Evolutionary conservation across 1,140 invertebrate species (phyloP).

Genomic region (Drosophila serrata): DNA sequence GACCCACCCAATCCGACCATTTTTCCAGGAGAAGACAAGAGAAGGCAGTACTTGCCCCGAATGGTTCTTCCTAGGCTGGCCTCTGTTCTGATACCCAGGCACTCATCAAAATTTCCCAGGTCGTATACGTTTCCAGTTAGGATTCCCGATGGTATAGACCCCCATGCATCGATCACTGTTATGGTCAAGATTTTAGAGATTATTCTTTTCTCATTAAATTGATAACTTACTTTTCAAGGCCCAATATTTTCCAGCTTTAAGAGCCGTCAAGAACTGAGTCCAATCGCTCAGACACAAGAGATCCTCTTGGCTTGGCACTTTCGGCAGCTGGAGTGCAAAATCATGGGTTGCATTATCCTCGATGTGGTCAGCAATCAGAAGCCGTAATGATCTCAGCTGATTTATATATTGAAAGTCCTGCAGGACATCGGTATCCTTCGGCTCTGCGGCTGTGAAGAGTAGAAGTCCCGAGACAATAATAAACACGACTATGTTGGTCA

Average conservation of each 20-base stretch:
- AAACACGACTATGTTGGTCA: slow-evolving; percentile 6
- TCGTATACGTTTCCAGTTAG: slow-evolving; percentile 32
- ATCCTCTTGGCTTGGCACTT: slow-evolving; percentile 1
- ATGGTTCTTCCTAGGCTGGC: slow-evolving; percentile 5
- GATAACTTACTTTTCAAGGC: slow-evolving; percentile 36
- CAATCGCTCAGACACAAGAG: slow-evolving; percentile 17
- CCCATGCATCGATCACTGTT: slow-evolving; percentile 55
- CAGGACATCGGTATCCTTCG: background rate
- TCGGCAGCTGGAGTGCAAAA: background rate
- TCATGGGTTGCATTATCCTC: slow-evolving; percentile 1
- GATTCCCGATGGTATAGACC: slow-evolving; percentile 15
- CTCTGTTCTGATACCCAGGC: slow-evolving; percentile 28
- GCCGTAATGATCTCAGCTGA: slow-evolving; percentile 13
- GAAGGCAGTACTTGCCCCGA: slow-evolving; percentile 54
- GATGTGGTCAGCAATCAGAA: slow-evolving; percentile 18
- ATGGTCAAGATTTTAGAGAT: background rate
- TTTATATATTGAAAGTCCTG: slow-evolving; percentile 5
- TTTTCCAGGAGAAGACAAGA: background rate
- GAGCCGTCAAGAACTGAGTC: background rate
- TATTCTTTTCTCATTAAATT: too few species aligned
- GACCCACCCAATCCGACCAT: background rate
- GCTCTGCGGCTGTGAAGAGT: background rate
- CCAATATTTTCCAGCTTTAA: slow-evolving; percentile 12
- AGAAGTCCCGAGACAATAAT: slow-evolving; percentile 11
- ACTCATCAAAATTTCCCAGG: slow-evolving; percentile 66